A percentile compares a stretch with the other conserved stretches of the same genome.
Conservation (phyloP, 2,113 vertebrate species). For the Pangasianodon gigas region DNA sequence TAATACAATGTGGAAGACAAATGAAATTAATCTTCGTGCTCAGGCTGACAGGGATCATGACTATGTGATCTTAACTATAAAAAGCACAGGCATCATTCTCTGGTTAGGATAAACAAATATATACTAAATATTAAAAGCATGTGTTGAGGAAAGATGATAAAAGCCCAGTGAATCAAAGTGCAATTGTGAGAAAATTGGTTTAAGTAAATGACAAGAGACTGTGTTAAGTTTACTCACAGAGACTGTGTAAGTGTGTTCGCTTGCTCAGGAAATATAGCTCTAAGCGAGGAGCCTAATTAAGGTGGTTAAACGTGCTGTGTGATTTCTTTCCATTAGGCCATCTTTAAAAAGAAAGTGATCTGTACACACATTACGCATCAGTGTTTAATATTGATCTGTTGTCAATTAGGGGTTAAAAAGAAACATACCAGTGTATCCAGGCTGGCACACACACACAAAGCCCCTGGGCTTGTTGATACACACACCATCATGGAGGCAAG, state of each 20-base stretch:
- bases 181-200: neutral
- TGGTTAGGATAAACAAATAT: slow-evolving; percentile 50
- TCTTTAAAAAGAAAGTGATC: slow-evolving; percentile 56
- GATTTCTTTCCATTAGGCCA: slow-evolving; percentile 47
- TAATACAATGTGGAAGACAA: slow-evolving; percentile 76
- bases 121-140: slow-evolving; percentile 47
- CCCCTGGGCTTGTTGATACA: slow-evolving; percentile 77
- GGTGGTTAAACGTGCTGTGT: slow-evolving; percentile 31
- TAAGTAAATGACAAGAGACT: neutral
- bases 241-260: neutral
- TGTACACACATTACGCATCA: slow-evolving; percentile 37
- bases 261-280: slow-evolving; percentile 7
- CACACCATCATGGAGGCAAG: slow-evolving; percentile 78
- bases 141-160: neutral
- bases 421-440: slow-evolving; percentile 2
- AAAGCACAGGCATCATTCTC: slow-evolving; percentile 62
- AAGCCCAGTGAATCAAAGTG: neutral
- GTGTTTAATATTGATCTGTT: neutral
- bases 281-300: slow-evolving; percentile 25
- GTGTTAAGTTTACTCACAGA: slow-evolving; percentile 18
- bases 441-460: slow-evolving; percentile 72
- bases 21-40: slow-evolving; percentile 77
- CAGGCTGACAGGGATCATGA: slow-evolving; percentile 70
- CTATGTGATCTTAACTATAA: slow-evolving; percentile 55
- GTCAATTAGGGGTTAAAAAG: neutral